Conservation (phyloP, 2,797 vertebrate species). For the Myotis pilosus region DNA sequence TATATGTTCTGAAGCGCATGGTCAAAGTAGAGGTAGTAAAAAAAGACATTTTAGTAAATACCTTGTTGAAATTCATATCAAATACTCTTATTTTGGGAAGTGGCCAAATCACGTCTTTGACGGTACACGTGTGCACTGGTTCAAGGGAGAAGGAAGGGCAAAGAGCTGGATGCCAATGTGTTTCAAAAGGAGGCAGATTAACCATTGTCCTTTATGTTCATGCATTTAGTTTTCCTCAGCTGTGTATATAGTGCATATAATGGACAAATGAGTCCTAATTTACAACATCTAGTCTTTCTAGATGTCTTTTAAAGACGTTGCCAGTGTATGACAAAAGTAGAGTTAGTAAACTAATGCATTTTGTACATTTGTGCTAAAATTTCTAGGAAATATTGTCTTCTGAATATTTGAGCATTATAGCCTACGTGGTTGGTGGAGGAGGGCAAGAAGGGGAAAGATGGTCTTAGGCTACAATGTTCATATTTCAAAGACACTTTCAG, state of each 20-base stretch:
- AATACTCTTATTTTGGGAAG: background rate
- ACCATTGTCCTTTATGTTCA: background rate
- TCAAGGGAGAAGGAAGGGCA: background rate
- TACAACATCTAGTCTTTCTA: slow-evolving; percentile 32
- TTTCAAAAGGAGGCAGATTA: background rate
- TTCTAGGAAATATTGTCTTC: slow-evolving; percentile 10
- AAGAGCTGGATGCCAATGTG: background rate
- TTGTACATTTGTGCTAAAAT: slow-evolving; percentile 36
- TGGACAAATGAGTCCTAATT: slow-evolving; percentile 22
- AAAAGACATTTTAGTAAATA: slow-evolving; percentile 18
- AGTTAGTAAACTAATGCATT: background rate
- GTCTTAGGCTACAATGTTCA: background rate
- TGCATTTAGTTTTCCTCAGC: slow-evolving; percentile 1
- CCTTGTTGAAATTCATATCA: background rate
- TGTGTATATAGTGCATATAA: slow-evolving; percentile 15
- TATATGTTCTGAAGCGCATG: too few species aligned
- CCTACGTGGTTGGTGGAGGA: background rate
- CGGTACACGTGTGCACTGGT: background rate
- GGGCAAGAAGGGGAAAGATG: background rate
- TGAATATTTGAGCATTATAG: slow-evolving; percentile 38
- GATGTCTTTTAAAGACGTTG: slow-evolving; percentile 57
- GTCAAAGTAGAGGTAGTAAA: slow-evolving; percentile 16
- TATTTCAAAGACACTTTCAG: slow-evolving; percentile 37
- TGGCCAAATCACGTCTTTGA: background rate
- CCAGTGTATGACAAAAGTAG: slow-evolving; percentile 51